Evolutionary conservation across 2,113 vertebrate genomes (phyloP), one percentile per base, ranked within the genome.

Genomic region (Piprites chloris): DNA sequence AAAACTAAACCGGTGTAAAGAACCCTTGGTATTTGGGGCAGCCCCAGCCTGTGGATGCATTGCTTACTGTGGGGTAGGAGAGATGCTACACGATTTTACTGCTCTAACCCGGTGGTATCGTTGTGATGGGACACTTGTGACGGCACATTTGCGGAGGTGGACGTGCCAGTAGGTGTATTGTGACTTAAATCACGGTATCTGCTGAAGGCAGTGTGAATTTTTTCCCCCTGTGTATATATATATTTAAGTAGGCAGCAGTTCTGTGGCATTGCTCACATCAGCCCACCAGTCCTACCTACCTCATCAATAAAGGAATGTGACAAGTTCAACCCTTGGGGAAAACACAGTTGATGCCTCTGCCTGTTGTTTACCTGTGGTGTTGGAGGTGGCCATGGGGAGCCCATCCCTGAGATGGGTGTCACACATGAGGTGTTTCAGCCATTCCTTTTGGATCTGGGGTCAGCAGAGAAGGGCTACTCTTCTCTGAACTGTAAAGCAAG

Each of bases 321-420:
- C 79, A 55, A 47, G 71, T 47, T 87, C 75, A 67, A 42, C 28
- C 74, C 35, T 27, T 22, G n/a, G 55, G 41, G 42, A 30, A 23
- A 66, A 82, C 4, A 2, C 10, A 1, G 1, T 14, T 0, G 0
- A 14, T 72, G 24, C 13, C 50, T 30, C 50, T 78, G 59, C 47
- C 65, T 0, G 0, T 33, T 72, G 28, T 42, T 61, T 50, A 13
- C 30, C 49, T 0, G 0, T 4, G 5, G 46, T 32, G 33, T 8
- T 93, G 50, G 62, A 68, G 37, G 9, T 52, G 69, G 12, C 37
- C 28, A 7, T 3, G 20, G 44, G 28, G 37, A 85, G 21, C 35
- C 79, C 2, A 1, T 28, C 56, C 55, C 35, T 0, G 0, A 63
- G 23, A 6, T 8, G 27, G 8, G 11, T 55, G 66, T 82, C 58